Percentiles rank a stretch among this genome's conserved stretches.
Evolutionary conservation across 2,888 invertebrate genomes (phyloP).

Genomic region (Linyphia triangularis): DNA sequence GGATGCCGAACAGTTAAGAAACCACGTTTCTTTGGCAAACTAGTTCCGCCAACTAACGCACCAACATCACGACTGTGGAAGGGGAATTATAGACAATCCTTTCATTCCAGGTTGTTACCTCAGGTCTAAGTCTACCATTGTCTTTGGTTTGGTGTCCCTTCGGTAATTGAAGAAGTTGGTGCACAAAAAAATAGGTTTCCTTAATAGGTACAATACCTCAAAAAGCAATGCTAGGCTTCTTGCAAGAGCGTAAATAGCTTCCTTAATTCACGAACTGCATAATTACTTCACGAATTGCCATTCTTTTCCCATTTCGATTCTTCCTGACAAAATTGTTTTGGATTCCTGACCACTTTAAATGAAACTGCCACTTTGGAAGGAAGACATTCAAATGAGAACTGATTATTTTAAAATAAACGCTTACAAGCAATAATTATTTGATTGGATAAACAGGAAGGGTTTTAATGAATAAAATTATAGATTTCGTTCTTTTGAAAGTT

Average conservation of each 20-base stretch:
- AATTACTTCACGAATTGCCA: slow-evolving; percentile 57
- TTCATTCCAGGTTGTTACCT: slow-evolving; percentile 20
- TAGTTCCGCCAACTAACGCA: neutral
- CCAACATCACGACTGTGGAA: slow-evolving; percentile 42
- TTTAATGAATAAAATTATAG: neutral
- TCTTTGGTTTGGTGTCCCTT: slow-evolving; percentile 7
- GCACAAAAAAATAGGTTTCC: no score
- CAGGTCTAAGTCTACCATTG: slow-evolving; percentile 13
- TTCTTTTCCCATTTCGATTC: neutral
- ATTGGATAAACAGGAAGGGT: neutral
- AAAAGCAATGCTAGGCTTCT: slow-evolving; percentile 22
- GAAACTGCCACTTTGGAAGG: neutral
- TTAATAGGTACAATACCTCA: no score
- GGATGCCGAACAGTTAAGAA: slow-evolving; percentile 11
- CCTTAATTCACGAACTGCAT: slow-evolving; percentile 58
- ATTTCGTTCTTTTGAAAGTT: no score
- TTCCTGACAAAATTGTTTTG: neutral
- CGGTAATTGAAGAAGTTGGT: slow-evolving; percentile 25
- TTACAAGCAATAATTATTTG: neutral
- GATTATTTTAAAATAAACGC: neutral
- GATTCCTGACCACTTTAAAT: neutral
- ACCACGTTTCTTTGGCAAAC: slow-evolving; percentile 33
- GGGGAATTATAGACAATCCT: slow-evolving; percentile 45
- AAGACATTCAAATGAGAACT: neutral
- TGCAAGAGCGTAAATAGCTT: slow-evolving; percentile 15